Evolutionary conservation across 2,888 invertebrate genomes (phyloP).

Genomic region (Glyphotaelius pellucidus): DNA sequence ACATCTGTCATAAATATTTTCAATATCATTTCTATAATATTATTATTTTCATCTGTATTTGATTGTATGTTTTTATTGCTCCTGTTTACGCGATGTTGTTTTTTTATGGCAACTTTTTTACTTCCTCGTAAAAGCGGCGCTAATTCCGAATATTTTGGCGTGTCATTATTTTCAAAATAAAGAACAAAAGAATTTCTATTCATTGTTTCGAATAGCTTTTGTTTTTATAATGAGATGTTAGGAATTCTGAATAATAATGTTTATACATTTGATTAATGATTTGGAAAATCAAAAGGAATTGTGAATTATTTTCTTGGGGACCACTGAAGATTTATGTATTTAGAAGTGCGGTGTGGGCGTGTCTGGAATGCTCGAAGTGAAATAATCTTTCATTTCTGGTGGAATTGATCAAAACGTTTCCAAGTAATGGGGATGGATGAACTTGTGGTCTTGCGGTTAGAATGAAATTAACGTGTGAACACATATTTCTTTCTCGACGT

Average conservation of each 20-base stretch:
- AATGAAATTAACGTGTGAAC: too few relatives aligned
- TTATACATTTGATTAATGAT: neutral
- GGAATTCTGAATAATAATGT: neutral
- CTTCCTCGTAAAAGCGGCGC: slow-evolving; percentile 39
- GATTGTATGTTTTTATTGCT: neutral
- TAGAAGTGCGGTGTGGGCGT: neutral
- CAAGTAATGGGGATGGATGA: too few relatives aligned
- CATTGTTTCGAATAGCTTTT: neutral
- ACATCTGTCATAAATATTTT: neutral
- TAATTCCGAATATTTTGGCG: slow-evolving; percentile 27
- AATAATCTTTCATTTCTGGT: neutral
- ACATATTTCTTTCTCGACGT: too few relatives aligned
- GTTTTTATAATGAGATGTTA: neutral
- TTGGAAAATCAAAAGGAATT: neutral
- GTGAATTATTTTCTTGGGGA: neutral
- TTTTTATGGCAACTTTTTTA: slow-evolving; percentile 32
- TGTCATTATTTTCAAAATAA: neutral
- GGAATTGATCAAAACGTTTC: neutral
- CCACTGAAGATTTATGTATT: neutral
- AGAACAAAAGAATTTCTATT: neutral
- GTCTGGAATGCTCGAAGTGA: neutral
- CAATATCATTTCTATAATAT: neutral
- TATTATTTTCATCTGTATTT: neutral
- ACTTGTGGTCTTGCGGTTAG: too few relatives aligned
- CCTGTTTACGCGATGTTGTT: slow-evolving; percentile 36